Conservation (phyloP, 2,113 vertebrate species). For the Uria lomvia region DNA sequence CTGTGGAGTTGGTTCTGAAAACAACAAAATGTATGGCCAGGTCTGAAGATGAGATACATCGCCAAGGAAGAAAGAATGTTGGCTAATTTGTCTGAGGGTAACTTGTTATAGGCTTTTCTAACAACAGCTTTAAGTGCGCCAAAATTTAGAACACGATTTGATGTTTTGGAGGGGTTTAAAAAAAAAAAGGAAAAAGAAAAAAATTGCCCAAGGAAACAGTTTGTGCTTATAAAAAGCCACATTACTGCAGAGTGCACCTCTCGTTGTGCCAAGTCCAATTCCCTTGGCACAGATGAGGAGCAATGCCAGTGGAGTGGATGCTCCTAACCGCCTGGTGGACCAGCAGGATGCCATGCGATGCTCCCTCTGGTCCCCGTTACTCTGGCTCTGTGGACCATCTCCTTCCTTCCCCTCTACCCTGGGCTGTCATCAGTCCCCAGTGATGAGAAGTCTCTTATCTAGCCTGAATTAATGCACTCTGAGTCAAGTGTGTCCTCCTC, state of each 20-base stretch:
- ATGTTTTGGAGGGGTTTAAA: neutral
- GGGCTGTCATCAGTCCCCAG: neutral
- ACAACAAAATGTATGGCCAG: neutral
- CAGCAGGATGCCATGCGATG: fast-evolving
- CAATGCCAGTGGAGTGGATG: neutral
- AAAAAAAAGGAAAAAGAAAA: neutral
- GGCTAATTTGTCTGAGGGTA: neutral
- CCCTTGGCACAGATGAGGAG: neutral
- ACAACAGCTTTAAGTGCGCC: neutral
- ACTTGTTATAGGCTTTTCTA: conserved; percentile 31
- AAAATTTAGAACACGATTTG: conserved; percentile 10
- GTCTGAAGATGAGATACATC: neutral
- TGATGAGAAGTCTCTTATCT: neutral
- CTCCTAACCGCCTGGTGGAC: neutral
- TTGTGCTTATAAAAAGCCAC: neutral
- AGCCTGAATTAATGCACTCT: neutral
- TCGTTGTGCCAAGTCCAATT: neutral
- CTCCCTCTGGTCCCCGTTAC: neutral
- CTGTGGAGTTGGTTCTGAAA: neutral
- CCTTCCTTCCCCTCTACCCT: neutral
- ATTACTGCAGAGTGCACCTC: neutral
- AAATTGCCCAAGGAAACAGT: neutral
- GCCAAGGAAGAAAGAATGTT: neutral
- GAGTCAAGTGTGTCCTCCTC: neutral
- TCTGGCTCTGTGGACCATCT: neutral